Conservation (phyloP, 1,140 invertebrate species). For the Metaphire vulgaris region DNA sequence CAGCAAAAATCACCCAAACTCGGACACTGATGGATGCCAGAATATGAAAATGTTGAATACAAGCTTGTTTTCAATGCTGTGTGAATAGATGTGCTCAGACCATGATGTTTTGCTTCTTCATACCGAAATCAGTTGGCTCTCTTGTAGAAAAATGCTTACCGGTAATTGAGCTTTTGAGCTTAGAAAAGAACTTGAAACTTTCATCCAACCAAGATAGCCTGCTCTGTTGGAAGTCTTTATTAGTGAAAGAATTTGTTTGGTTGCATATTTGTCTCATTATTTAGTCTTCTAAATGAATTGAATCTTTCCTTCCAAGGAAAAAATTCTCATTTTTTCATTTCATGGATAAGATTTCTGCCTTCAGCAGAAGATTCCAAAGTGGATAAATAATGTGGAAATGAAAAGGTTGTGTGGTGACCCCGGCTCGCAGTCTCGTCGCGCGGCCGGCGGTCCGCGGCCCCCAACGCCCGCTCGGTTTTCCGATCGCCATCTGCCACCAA, state of each 20-base stretch:
- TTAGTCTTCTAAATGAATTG: neutral
- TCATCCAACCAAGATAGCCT: neutral
- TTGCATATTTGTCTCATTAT: neutral
- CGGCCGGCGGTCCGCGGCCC: too few relatives aligned
- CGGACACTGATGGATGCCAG: too few relatives aligned
- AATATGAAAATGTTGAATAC: too few relatives aligned
- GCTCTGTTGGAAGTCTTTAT: neutral
- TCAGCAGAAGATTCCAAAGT: neutral
- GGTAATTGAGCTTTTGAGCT: neutral
- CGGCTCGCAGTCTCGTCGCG: too few relatives aligned
- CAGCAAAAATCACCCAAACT: too few relatives aligned
- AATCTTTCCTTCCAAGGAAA: neutral
- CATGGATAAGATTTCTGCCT: neutral
- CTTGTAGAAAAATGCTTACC: neutral
- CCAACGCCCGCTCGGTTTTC: too few relatives aligned
- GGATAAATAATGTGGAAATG: neutral
- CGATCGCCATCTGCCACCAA: too few relatives aligned
- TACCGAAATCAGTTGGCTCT: neutral
- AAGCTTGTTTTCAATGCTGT: neutral
- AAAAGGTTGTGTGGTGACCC: too few relatives aligned
- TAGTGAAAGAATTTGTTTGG: neutral
- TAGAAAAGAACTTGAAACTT: neutral
- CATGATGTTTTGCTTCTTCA: slow-evolving; percentile 1
- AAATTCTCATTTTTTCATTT: neutral
- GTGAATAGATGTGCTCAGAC: neutral